Base-by-base conservation (phyloP, 2,113 vertebrate genomes). In the Takifugu bimaculatus region DNA sequence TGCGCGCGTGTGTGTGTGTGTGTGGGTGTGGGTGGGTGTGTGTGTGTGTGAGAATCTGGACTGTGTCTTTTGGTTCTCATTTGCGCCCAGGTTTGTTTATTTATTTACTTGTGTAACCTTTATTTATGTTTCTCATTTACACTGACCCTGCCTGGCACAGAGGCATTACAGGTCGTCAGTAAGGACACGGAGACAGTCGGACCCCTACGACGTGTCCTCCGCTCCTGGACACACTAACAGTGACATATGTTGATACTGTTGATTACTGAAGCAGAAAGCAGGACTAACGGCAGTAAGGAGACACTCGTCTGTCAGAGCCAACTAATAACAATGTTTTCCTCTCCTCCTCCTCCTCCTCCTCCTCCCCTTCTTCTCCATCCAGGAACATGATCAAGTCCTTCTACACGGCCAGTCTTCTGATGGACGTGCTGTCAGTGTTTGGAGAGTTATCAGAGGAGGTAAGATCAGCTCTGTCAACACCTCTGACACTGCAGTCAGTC, bases 381-480 rank as follows among this genome's bases (percentile, higher is more conserved):
- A 99, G 97, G 91, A 99, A 99, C 79, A 98, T 98, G 96, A 95
- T 99, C 81, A 98, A 98, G 87, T 98, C 97, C 4, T 99, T 99
- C 91, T 99, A 97, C 90, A 96, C 96, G 4, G 85, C 97, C 74
- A 98, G 96, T 81, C 93, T 98, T 60, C 88, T 98, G 85, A 87
- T 96, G 75, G 97, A 99, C 2, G 95, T 98, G 63, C 79, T 99
- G 70, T 92, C 91, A 1, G 95, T 99, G 47, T 99, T 99, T 74
- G 97, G 96, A 26, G 96, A 99, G 64, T 76, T 99, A 50, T 92
- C 95, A 45, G 96, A 99, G 45, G 97, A 99, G 94, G 96, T 98
- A 76, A 91, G 92, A 11, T 45, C 44, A 45, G 44, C 10, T 14
- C 4, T 3, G 44, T 6, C 4, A 45, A 3, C 44, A 11, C 11